phyloP scores from a whole-genome alignment of 2,797 vertebrate species.

The Anguilla marmorata region DNA sequence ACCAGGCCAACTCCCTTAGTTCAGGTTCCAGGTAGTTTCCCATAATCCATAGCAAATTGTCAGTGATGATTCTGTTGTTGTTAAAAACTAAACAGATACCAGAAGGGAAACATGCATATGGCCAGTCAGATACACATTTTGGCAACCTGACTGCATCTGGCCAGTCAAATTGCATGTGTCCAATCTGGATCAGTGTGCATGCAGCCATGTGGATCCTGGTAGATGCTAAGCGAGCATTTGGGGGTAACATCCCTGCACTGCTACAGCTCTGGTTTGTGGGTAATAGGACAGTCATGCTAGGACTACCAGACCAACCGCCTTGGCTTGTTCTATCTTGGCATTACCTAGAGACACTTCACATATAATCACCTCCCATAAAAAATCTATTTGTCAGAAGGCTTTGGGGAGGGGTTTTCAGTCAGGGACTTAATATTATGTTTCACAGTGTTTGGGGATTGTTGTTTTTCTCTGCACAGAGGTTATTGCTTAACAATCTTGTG shows the following conservation, averaged over 20 bases:
- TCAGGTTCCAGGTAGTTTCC: not conserved
- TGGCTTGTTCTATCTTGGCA: not conserved
- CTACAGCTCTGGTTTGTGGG: not conserved
- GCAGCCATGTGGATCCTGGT: not conserved
- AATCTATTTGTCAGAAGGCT: not conserved
- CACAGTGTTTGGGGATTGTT: not conserved
- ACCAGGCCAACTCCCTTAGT: not conserved
- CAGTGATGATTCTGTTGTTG: not conserved
- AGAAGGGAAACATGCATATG: not conserved
- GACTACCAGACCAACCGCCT: not conserved
- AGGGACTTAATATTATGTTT: not conserved
- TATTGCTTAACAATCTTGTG: not conserved
- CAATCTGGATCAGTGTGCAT: not conserved
- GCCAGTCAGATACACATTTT: not conserved
- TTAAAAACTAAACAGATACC: not conserved
- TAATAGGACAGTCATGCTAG: not conserved
- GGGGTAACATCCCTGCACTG: not conserved
- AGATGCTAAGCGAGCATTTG: not conserved
- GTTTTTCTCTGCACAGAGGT: not conserved
- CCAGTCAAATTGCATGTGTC: not conserved
- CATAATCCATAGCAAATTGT: not conserved
- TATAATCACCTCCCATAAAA: not conserved
- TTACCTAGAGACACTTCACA: not conserved
- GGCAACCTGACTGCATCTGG: not conserved
- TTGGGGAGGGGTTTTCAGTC: not conserved